Percentiles rank a stretch among this genome's conserved stretches.
phyloP scores from a whole-genome alignment of 2,797 vertebrate species.

The Melopsittacus undulatus region DNA sequence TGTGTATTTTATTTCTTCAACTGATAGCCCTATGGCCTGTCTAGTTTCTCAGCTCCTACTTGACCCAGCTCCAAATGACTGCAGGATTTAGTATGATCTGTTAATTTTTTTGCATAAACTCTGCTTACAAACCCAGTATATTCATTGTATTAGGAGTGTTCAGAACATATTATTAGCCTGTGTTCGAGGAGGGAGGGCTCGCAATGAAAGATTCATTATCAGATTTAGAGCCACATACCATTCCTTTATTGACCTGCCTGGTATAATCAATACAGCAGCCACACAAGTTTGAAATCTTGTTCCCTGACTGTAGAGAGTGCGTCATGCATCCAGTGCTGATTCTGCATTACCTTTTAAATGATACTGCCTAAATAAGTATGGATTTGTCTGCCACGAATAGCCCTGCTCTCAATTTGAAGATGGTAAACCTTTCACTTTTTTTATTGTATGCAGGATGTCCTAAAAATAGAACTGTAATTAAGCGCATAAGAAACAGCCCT shows the following conservation, averaged over 20 bases:
- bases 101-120: slow-evolving; percentile 52
- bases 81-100: slow-evolving; percentile 54
- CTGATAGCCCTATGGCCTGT: not conserved
- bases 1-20: not conserved
- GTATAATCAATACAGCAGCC: slow-evolving; percentile 81
- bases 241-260: slow-evolving; percentile 81
- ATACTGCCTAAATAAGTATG: slow-evolving; percentile 66
- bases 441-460: slow-evolving; percentile 12
- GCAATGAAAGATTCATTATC: slow-evolving; percentile 81
- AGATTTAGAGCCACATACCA: slow-evolving; percentile 82
- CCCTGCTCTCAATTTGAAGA: slow-evolving; percentile 12
- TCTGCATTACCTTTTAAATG: slow-evolving; percentile 59
- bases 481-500: not conserved
- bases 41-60: not conserved
- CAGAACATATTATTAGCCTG: slow-evolving; percentile 80
- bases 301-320: slow-evolving; percentile 45
- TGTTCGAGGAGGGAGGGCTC: slow-evolving; percentile 77
- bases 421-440: slow-evolving; percentile 17
- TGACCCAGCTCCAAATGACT: slow-evolving; percentile 65
- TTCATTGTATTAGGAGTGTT: slow-evolving; percentile 15
- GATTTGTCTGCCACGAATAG: slow-evolving; percentile 40
- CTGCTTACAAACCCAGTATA: slow-evolving; percentile 25
- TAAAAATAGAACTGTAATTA: slow-evolving; percentile 46
- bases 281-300: slow-evolving; percentile 77
- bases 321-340: slow-evolving; percentile 57